These are phyloP conservation scores for Pangasius sanitwongsei DNA, from an alignment of 2,797 vertebrate genomes.

Conservation along the genomic window DNA sequence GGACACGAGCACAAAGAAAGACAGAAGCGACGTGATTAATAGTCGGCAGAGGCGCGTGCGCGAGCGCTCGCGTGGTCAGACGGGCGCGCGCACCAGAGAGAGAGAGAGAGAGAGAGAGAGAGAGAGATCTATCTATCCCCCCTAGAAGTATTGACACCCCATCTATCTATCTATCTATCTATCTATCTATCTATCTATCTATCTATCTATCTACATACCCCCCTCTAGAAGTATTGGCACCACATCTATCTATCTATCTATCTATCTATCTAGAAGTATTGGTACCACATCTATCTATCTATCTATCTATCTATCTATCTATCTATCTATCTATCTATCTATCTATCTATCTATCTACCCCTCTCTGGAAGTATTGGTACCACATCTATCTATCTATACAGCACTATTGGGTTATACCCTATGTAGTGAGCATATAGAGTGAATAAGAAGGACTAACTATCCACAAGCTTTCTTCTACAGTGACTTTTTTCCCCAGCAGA, in stretches of 20 bases:
- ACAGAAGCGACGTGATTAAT: slow-evolving; percentile 46
- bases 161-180: neutral
- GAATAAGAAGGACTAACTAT: neutral
- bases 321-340: neutral
- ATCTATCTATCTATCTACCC: neutral
- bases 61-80: slow-evolving; percentile 25
- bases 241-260: neutral
- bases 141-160: too few relatives aligned
- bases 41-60: slow-evolving; percentile 16
- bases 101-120: too few relatives aligned
- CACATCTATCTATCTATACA: neutral
- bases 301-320: neutral
- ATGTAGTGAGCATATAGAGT: neutral
- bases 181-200: neutral
- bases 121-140: too few relatives aligned
- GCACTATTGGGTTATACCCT: neutral
- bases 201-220: neutral
- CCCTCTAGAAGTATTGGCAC: too few relatives aligned
- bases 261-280: neutral
- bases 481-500: neutral
- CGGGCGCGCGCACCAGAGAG: slow-evolving; percentile 30
- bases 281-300: neutral
- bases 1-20: slow-evolving; percentile 65
- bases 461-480: neutral
- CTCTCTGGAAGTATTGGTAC: too few relatives aligned